Evolutionary conservation across 2,888 invertebrate species (phyloP).

Genomic region (Drosophila neutralis): DNA sequence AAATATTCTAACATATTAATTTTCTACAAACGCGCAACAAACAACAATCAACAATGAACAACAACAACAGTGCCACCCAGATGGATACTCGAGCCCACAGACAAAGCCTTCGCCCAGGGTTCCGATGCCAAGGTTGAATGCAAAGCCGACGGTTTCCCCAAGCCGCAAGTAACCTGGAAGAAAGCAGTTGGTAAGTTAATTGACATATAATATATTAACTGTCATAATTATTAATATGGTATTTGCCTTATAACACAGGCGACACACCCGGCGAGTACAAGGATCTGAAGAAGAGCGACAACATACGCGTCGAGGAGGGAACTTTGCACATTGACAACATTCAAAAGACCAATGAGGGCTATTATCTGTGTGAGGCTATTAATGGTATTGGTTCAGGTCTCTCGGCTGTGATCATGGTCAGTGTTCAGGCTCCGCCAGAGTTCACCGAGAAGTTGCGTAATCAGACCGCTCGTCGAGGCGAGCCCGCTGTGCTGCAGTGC

Average conservation of each 20-base stretch:
- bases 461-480: constrained; percentile 95
- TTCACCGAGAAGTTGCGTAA: constrained; percentile 96
- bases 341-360: constrained; percentile 96
- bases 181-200: constrained; percentile 93
- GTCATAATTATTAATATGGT: neutral
- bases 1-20: constrained; percentile 67
- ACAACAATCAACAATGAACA: constrained; percentile 3
- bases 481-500: constrained; percentile 95
- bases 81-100: constrained; percentile 97
- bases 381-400: constrained; percentile 98
- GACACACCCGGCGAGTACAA: constrained; percentile 96
- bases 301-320: constrained; percentile 97
- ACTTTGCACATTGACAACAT: constrained; percentile 95
- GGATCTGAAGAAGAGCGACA: constrained; percentile 95
- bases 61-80: constrained; percentile 92
- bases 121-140: constrained; percentile 97
- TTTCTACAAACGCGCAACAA: constrained; percentile 25
- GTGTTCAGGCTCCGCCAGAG: constrained; percentile 97
- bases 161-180: constrained; percentile 97
- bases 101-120: constrained; percentile 97
- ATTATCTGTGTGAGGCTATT: constrained; percentile 97
- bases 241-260: constrained; percentile 85
- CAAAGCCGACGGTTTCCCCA: constrained; percentile 97
- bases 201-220: neutral
- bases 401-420: constrained; percentile 96